Evolutionary conservation across 2,888 invertebrate genomes (phyloP), one percentile per base, ranked within the genome.

Genomic region (Amiota communis): DNA sequence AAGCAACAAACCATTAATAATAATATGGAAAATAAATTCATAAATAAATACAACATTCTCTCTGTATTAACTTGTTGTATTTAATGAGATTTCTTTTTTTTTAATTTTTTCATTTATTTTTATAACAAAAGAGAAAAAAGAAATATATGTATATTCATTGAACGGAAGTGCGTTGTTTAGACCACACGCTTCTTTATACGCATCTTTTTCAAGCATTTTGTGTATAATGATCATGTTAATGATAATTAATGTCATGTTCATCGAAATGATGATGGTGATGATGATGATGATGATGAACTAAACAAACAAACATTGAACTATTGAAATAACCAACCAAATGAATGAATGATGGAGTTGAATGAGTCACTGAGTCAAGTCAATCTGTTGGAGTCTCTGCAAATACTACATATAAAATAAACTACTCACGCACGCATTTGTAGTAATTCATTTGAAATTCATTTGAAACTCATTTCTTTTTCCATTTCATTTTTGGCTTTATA

Each of bases 401-500:
- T 36, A 23, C 23, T 36, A 23, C 23, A 23, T 23, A 36, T 36
- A 36, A 36, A 36, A 36, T 36, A 36, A 36, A 6, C 36, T 36
- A 36, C 36, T 36, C 36, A 36, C 36, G 36, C 36, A 36, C 36
- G 36, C 36, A 36, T 36, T 36, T 36, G 36, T 36, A 36, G 36
- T 36, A 36, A 36, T 36, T 36, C 36, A 36, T 36, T 36, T 36
- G 36, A 36, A 36, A 36, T 36, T 36, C 17, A 46, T 20, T 49
- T 13, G 65, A 48, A 49, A 15, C n/a, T 15, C n/a, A 20, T 53
- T 53, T 51, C n/a, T n/a, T 51, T 51, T 68, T 51, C 6, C 13
- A 17, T 63, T 13, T 59, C 11, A 15, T 59, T 84, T 82, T 75
- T 77, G 82, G 69, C 72, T 83, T 77, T 80, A 86, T 80, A 82